Conservation (phyloP, 2,888 invertebrate species). For the Penaeus monodon region DNA sequence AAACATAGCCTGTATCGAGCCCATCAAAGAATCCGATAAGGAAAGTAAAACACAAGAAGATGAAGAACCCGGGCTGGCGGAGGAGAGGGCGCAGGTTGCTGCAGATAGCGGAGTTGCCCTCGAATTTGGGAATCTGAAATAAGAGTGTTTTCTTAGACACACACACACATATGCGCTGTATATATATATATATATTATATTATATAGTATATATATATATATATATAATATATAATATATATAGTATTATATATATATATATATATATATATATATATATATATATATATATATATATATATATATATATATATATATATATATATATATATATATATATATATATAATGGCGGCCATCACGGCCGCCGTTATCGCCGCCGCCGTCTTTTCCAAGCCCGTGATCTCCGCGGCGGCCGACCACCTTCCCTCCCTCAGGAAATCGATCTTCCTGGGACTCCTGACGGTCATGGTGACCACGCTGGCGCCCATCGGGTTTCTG, state of each 20-base stretch:
- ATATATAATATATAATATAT: too few species aligned
- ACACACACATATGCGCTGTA: too few species aligned
- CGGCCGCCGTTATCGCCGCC: slow-evolving; percentile 16
- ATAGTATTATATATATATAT: too few species aligned
- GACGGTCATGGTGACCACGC: background rate
- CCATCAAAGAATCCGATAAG: slow-evolving; percentile 54
- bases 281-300: too few species aligned
- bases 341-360: slow-evolving; percentile 39
- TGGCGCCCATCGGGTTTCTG: background rate
- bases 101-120: slow-evolving; percentile 16
- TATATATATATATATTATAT: too few species aligned
- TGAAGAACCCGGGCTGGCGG: slow-evolving; percentile 21
- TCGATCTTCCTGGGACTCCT: slow-evolving; percentile 34
- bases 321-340: too few species aligned
- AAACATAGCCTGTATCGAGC: slow-evolving; percentile 47
- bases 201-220: too few species aligned
- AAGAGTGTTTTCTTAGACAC: too few species aligned
- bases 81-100: slow-evolving; percentile 31
- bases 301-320: too few species aligned
- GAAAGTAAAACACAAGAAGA: slow-evolving; percentile 47
- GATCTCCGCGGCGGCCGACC: slow-evolving; percentile 44
- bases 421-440: slow-evolving; percentile 41
- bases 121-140: slow-evolving; percentile 39
- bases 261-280: too few species aligned
- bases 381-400: slow-evolving; percentile 45